Conservation (phyloP, 2,797 vertebrate genomes). For the Denticeps clupeoides region DNA sequence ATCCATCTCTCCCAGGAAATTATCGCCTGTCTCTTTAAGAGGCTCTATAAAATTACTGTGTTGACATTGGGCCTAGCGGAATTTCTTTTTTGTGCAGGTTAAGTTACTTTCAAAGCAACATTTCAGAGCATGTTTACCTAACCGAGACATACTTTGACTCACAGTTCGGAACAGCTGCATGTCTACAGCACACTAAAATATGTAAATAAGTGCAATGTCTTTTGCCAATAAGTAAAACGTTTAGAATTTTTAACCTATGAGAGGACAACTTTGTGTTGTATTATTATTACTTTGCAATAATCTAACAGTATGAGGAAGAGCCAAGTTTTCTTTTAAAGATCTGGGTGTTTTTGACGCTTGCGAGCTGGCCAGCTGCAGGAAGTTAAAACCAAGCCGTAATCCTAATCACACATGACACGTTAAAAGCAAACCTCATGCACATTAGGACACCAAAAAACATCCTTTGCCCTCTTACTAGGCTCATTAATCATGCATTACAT, state of each 20-base stretch:
- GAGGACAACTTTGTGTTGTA: too few species aligned
- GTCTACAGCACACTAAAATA: neutral
- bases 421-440: conserved; percentile 38
- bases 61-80: too few species aligned
- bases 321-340: neutral
- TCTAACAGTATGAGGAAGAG: neutral
- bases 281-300: too few species aligned
- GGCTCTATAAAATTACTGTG: too few species aligned
- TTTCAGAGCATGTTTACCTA: conserved; percentile 24
- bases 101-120: conserved; percentile 18
- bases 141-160: conserved; percentile 21
- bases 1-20: conserved; percentile 13
- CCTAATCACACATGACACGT: conserved; percentile 43
- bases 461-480: conserved; percentile 18
- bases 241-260: neutral
- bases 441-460: conserved; percentile 28
- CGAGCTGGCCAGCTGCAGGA: neutral
- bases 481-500: conserved; percentile 47
- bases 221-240: neutral
- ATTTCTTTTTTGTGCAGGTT: conserved; percentile 8
- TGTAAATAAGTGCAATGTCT: neutral
- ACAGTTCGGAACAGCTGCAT: conserved; percentile 2
- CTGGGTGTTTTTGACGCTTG: neutral
- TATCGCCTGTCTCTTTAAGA: conserved; percentile 16
- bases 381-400: neutral